Evolutionary conservation across 1,140 invertebrate species (phyloP).

Genomic region (Whitmania pigra): DNA sequence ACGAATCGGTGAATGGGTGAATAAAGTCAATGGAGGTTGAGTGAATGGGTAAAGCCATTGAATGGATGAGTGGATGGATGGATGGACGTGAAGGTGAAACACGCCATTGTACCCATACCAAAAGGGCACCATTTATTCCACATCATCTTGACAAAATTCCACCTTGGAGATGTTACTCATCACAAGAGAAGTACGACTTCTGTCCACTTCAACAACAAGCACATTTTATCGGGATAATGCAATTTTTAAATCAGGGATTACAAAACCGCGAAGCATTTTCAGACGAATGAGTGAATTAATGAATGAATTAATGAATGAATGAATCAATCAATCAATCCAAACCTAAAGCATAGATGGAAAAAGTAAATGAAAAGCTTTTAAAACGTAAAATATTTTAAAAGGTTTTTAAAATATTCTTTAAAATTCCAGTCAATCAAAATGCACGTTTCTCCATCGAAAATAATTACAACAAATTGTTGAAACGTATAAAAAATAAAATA

Average conservation of each 20-base stretch:
- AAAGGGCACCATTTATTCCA: no score
- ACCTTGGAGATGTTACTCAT: neutral
- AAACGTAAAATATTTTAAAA: neutral
- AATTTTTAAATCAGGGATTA: neutral
- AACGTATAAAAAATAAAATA: neutral
- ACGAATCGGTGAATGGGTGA: no score
- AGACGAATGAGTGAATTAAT: neutral
- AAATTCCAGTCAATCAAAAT: neutral
- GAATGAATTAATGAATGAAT: slow-evolving; percentile 1
- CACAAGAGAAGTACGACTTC: neutral
- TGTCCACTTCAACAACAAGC: neutral
- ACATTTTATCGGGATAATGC: neutral
- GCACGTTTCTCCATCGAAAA: neutral
- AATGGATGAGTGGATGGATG: no score
- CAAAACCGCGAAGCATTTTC: neutral
- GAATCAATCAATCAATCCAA: neutral
- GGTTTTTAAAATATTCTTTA: neutral
- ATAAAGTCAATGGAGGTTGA: no score
- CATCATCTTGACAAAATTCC: no score
- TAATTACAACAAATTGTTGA: neutral
- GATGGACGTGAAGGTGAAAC: no score
- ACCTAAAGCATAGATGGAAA: neutral
- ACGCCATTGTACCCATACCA: no score
- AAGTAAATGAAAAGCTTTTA: neutral
- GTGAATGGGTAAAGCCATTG: no score